Percentiles rank a stretch among this genome's conserved stretches.
Conservation (phyloP, 2,113 vertebrate species). For the Gavialis gangeticus region DNA sequence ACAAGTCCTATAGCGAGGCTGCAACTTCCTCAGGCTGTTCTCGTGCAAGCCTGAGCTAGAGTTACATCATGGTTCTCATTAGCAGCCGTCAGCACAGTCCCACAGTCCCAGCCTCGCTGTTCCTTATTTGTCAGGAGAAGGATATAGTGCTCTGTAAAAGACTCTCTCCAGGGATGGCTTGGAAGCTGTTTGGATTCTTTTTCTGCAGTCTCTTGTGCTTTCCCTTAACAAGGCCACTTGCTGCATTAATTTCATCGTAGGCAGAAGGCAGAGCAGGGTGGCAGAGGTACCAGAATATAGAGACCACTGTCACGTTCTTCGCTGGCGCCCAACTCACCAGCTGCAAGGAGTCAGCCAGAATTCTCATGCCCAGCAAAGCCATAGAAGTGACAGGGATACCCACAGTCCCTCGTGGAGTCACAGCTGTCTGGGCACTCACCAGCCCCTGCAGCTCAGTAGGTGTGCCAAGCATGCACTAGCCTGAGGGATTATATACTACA, state of each 20-base stretch:
- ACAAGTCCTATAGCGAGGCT: background rate
- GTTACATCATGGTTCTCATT: slow-evolving; percentile 63
- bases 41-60: slow-evolving; percentile 8
- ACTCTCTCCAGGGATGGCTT: background rate
- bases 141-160: background rate
- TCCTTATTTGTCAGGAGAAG: slow-evolving; percentile 13
- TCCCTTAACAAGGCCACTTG: background rate
- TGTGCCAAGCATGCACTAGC: background rate
- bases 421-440: background rate
- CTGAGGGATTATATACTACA: background rate
- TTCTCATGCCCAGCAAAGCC: background rate
- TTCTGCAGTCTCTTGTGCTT: background rate
- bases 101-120: background rate
- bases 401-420: background rate
- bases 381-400: background rate
- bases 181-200: background rate
- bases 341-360: background rate
- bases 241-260: background rate
- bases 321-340: background rate
- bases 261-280: background rate
- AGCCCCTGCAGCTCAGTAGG: background rate
- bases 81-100: background rate
- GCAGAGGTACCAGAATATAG: background rate
- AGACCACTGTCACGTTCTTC: background rate
- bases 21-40: background rate